These are phyloP conservation scores for Ctenicera cuprea DNA, from an alignment of 2,888 invertebrate genomes.

Conservation along the genomic window DNA sequence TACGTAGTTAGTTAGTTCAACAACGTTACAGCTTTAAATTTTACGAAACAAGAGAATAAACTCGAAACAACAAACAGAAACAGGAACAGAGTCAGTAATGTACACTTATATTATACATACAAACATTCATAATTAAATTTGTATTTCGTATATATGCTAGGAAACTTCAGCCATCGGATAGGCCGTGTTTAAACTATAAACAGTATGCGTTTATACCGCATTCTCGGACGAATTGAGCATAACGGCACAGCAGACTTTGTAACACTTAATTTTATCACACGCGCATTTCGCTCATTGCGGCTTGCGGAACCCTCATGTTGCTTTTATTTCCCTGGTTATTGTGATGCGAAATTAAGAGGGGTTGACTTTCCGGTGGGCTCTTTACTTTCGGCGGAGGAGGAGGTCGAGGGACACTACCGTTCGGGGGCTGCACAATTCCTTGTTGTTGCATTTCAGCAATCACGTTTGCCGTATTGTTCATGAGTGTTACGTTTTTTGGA, in stretches of 20 bases:
- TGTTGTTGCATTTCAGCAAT: conserved; percentile 77
- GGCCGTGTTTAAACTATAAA: conserved; percentile 55
- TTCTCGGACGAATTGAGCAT: conserved; percentile 63
- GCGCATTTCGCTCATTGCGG: conserved; percentile 92
- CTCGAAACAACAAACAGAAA: conserved; percentile 54
- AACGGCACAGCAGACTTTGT: conserved; percentile 43
- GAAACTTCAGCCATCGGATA: conserved; percentile 59
- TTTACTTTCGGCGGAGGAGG: conserved; percentile 76
- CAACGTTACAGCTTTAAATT: conserved; percentile 42
- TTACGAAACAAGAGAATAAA: conserved; percentile 47
- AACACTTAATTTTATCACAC: conserved; percentile 80
- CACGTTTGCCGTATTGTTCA: conserved; percentile 74
- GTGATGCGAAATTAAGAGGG: conserved; percentile 73
- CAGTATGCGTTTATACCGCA: conserved; percentile 50
- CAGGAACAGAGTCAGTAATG: conserved; percentile 48
- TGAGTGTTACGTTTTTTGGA: conserved; percentile 76
- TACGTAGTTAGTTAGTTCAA: conserved; percentile 21
- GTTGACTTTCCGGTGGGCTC: conserved; percentile 77
- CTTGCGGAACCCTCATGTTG: conserved; percentile 83
- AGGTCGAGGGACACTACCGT: conserved; percentile 78
- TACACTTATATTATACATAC: conserved; percentile 62
- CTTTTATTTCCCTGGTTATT: conserved; percentile 71
- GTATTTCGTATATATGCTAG: conserved; percentile 57
- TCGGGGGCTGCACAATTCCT: conserved; percentile 77
- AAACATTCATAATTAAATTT: conserved; percentile 66